phyloP scores from a whole-genome alignment of 2,113 vertebrate genomes.

The Triplophysa siluroides region DNA sequence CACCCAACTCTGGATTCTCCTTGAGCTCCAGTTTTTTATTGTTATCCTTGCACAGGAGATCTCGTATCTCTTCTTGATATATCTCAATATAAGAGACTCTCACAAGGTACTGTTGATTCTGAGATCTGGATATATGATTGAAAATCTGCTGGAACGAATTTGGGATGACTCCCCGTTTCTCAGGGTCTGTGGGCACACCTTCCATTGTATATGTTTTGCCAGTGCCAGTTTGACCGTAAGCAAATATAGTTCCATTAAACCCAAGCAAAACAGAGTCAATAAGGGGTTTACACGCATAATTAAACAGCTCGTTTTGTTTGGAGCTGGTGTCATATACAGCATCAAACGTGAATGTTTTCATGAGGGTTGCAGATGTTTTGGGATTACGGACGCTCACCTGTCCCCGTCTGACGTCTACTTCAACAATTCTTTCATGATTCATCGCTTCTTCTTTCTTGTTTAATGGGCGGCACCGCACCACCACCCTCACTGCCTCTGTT shows the following conservation, averaged over 20 bases:
- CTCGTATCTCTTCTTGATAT: slow-evolving; percentile 95
- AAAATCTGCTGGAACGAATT: slow-evolving; percentile 94
- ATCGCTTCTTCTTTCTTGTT: slow-evolving; percentile 80
- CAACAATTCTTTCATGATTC: slow-evolving; percentile 79
- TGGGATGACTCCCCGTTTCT: slow-evolving; percentile 87
- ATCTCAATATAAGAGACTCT: slow-evolving; percentile 97
- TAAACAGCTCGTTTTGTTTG: slow-evolving; percentile 88
- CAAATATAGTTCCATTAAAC: slow-evolving; percentile 93
- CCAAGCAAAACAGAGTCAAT: slow-evolving; percentile 89
- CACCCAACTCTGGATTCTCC: slow-evolving; percentile 85
- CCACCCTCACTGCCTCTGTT: slow-evolving; percentile 89
- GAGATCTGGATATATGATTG: slow-evolving; percentile 93
- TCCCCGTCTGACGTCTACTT: slow-evolving; percentile 86
- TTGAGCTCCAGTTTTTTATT: slow-evolving; percentile 90
- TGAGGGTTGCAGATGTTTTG: slow-evolving; percentile 81
- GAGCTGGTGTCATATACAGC: slow-evolving; percentile 88
- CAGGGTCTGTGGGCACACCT: slow-evolving; percentile 82
- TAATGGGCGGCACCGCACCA: slow-evolving; percentile 91
- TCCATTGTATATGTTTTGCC: slow-evolving; percentile 97
- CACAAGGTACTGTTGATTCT: slow-evolving; percentile 95
- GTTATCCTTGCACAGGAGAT: slow-evolving; percentile 91
- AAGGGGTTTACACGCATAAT: slow-evolving; percentile 89
- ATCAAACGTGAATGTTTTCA: slow-evolving; percentile 94
- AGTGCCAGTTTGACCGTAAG: slow-evolving; percentile 93
- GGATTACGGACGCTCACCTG: slow-evolving; percentile 90